Evolutionary conservation across 2,888 invertebrate species (phyloP).

Genomic region (Acronicta psi): DNA sequence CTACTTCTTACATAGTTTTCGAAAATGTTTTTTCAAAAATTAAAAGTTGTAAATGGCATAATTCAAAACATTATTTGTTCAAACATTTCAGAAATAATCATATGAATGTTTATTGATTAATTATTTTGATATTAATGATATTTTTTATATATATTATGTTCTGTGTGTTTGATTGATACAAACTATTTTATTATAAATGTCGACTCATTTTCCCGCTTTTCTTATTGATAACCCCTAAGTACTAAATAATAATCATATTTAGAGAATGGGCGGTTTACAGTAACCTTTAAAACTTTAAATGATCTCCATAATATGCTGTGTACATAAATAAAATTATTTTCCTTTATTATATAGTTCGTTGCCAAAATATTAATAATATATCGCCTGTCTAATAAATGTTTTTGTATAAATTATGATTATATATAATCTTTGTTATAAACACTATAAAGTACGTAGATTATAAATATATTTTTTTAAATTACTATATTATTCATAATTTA

Average conservation of each 20-base stretch:
- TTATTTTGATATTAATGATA: not conserved
- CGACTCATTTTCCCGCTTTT: conserved; percentile 37
- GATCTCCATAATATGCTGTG: not conserved
- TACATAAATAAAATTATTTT: not conserved
- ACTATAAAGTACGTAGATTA: conserved; percentile 26
- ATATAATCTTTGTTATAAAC: conserved; percentile 15
- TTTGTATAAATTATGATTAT: conserved; percentile 19
- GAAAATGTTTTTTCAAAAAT: conserved; percentile 30
- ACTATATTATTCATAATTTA: conserved; percentile 25
- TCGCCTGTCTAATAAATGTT: conserved; percentile 19
- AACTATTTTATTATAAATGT: conserved; percentile 22
- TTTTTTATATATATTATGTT: no score
- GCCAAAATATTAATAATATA: conserved; percentile 16
- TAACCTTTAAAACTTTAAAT: conserved; percentile 24
- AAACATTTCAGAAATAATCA: conserved; percentile 16
- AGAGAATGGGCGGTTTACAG: conserved; percentile 33
- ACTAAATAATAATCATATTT: conserved; percentile 31
- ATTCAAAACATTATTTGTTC: conserved; percentile 6
- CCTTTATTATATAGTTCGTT: conserved; percentile 4
- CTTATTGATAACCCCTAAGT: conserved; percentile 37
- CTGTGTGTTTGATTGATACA: not conserved
- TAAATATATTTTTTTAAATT: conserved; percentile 25
- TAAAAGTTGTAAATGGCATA: conserved; percentile 31
- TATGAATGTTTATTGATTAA: conserved; percentile 11
- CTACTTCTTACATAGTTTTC: conserved; percentile 39